These are phyloP conservation scores for Alligator sinensis DNA, from an alignment of 2,113 vertebrate species.

Conservation along the genomic window DNA sequence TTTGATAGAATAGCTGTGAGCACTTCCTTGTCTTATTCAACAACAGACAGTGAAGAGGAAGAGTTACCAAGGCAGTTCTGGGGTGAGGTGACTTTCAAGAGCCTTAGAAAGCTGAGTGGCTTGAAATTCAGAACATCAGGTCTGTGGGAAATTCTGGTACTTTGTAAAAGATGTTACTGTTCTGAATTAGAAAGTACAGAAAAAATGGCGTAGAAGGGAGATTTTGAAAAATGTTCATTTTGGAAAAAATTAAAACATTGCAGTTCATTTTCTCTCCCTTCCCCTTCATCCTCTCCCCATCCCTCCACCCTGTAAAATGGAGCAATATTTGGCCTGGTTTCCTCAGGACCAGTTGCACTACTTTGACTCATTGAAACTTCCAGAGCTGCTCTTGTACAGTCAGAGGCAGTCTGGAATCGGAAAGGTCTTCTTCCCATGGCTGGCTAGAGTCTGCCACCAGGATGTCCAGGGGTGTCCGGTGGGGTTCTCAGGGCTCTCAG, in stretches of 20 bases:
- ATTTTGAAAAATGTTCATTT: background rate
- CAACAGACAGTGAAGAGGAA: background rate
- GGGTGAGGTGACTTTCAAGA: background rate
- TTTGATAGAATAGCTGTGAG: conserved; percentile 9
- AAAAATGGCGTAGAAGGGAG: conserved; percentile 35
- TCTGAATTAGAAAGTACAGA: background rate
- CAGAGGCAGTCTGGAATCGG: background rate
- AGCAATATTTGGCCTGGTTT: background rate
- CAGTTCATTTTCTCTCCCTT: background rate
- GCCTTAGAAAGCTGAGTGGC: conserved; percentile 21
- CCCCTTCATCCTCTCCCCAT: background rate
- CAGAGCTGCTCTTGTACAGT: background rate
- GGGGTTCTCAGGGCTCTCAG: background rate
- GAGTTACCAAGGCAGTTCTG: conserved; percentile 28
- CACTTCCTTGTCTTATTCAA: background rate
- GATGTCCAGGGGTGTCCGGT: background rate
- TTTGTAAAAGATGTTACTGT: background rate
- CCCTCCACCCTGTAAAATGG: background rate
- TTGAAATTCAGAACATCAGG: background rate
- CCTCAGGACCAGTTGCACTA: background rate
- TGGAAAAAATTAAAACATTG: background rate
- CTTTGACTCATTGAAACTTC: background rate
- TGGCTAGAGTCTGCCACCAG: too few species aligned
- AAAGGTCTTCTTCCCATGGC: too few species aligned
- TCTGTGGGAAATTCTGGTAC: too few species aligned